Evolutionary conservation across 2,797 vertebrate genomes (phyloP), one percentile per base, ranked within the genome.

Genomic region (Enteromius anoplus): DNA sequence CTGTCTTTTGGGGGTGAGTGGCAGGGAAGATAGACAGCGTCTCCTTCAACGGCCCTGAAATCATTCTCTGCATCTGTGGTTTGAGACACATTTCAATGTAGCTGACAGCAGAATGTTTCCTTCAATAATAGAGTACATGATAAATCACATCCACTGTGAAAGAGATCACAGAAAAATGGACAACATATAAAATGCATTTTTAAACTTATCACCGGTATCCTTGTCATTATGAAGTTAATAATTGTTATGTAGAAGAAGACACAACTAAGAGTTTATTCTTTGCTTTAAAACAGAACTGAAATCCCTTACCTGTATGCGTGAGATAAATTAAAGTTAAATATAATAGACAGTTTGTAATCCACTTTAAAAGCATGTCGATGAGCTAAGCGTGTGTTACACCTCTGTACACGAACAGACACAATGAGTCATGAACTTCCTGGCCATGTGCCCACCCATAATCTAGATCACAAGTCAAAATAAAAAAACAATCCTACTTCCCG

Each of bases 11-110:
- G 9, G 0, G 0, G 0, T 42, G 11, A 73, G 19, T 32, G 19
- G 72, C 85, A 87, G 12, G 40, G 69, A 2, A 90, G 78, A n/a
- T 19, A 1, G 3, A 84, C 83, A 65, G 58, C 17, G 4, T 37
- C 29, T 75, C 88, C 86, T 62, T 9, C 68, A 14, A 0, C 7
- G 29, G 64, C 82, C 51, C 26, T 80, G 73, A 87, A 45, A 53
- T 9, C 26, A 8, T 32, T 5, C 40, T 12, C 9, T 17, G 70
- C 75, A 84, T 71, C 89, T 90, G 82, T 34, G 75, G 64, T 75
- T 66, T 62, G 2, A 78, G 55, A 73, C 9, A 68, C 11, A 62
- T 77, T 73, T 75, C 19, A 84, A 45, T 37, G 14, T 26, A 51
- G 11, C 0, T 3, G 3, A 51, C 5, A 82, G 34, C 68, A 29